Evolutionary conservation across 35 echinoderm and acorn worm genomes (phyloP), one percentile per base, ranked within the genome.

Genomic region (Antedon bifida): DNA sequence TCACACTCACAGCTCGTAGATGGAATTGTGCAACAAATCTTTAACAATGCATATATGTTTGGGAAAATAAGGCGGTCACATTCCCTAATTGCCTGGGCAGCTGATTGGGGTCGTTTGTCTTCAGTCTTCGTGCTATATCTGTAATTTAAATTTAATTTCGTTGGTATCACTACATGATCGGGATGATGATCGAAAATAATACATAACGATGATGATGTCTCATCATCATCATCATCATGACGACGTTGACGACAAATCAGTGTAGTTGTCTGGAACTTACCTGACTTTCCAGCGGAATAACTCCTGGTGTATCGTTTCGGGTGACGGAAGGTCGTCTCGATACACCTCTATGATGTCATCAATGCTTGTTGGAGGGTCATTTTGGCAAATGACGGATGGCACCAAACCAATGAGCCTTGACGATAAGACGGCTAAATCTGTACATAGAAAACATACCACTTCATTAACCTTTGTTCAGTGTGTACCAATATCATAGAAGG

Each of bases 331-430:
- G 32, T 84, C 32, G 23, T 30, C 74, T 35, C 35, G 0, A 30
- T 84, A 84, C 33, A 84, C 32, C 35, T 84, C 83, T 34, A 84
- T 34, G 74, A 36, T 64, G 44, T 33, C 73, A 76, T 84, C 83
- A 13, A 76, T 35, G 83, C 76, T 32, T 26, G 23, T 32, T n/a
- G n/a, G n/a, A n/a, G 35, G 34, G n/a, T 34, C 23, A 29, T 55
- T 31, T 19, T 82, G 31, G 39, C 55, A 55, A 29, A 46, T 29
- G 11, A 82, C 80, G 0, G 26, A 16, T n/a, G 80, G 80, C 30
- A 55, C 80, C 73, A 84, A 84, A 31, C 83, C 83, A 32, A 29
- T 5, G 34, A 33, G 82, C 21, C 31, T 64, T 19, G 51, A 64
- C 23, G 51, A 64, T 2, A 64, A 11, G 19, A 64, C 23, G 1